These are phyloP conservation scores for Aegithalos caudatus DNA, from an alignment of 2,113 vertebrate genomes.

Conservation along the genomic window DNA sequence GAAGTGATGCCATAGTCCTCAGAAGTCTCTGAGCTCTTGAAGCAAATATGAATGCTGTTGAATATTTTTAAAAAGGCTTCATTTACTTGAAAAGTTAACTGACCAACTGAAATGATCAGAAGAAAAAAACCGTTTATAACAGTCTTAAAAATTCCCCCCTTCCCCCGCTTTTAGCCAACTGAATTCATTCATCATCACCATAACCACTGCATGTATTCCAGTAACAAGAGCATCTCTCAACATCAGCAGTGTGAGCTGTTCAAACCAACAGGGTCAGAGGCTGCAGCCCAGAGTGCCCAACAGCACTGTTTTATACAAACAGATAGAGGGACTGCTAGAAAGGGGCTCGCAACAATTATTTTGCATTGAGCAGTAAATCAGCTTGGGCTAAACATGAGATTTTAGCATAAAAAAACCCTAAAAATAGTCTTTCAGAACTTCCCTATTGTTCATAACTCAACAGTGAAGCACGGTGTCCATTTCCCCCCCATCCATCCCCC, in stretches of 20 bases:
- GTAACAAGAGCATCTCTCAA: background rate
- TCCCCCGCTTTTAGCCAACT: accelerated
- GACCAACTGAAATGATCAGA: background rate
- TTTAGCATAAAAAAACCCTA: background rate
- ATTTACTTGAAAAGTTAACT: background rate
- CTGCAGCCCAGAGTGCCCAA: background rate
- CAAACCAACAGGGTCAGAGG: background rate
- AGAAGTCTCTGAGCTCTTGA: background rate
- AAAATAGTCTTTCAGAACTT: background rate
- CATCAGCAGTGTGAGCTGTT: background rate
- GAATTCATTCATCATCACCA: background rate
- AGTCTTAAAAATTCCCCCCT: background rate
- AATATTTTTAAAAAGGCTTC: background rate
- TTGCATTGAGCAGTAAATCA: background rate
- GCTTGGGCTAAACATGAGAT: background rate
- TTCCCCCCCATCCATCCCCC: accelerated
- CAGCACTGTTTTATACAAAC: background rate
- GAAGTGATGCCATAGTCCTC: accelerated
- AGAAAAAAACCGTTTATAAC: background rate
- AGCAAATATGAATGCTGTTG: background rate
- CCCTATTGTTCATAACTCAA: background rate
- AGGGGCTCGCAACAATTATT: no score
- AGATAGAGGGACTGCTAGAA: background rate
- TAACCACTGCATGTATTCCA: background rate
- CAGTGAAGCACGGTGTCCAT: accelerated